Conservation (phyloP, 2,797 vertebrate genomes). For the Hydrolagus colliei region DNA sequence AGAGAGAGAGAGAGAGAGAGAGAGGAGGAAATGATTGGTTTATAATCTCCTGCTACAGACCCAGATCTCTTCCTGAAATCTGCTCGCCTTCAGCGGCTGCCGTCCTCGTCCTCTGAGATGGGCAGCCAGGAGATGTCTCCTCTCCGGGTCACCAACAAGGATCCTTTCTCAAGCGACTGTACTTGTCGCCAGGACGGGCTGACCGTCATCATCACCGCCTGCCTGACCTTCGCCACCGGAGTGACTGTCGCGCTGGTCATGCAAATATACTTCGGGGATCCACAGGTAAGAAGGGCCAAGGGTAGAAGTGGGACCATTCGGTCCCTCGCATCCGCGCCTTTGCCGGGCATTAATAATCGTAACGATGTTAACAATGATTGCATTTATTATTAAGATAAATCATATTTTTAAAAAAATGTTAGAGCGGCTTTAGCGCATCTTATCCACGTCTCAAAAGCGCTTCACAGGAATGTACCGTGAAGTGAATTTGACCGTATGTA, state of each 20-base stretch:
- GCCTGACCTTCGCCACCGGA: conserved; percentile 86
- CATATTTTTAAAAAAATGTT: no score
- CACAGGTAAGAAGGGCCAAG: conserved; percentile 61
- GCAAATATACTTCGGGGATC: conserved; percentile 96
- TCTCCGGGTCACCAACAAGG: conserved; percentile 79
- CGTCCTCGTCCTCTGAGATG: conserved; percentile 87
- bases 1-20: no score
- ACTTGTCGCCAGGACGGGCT: conserved; percentile 86
- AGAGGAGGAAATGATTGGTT: no score
- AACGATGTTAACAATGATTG: no score
- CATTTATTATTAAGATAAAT: no score
- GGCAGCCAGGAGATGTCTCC: conserved; percentile 77
- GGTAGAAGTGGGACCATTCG: not conserved
- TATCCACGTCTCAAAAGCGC: no score
- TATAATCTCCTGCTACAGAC: conserved; percentile 55
- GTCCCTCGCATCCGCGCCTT: no score
- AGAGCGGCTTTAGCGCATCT: no score
- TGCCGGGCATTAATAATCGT: no score
- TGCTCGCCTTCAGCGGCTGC: conserved; percentile 83
- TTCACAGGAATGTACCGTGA: no score
- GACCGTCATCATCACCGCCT: conserved; percentile 90
- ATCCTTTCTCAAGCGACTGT: conserved; percentile 80
- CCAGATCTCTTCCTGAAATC: conserved; percentile 89
- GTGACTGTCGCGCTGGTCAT: conserved; percentile 90
- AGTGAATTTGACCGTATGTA: no score